phyloP scores from a whole-genome alignment of 2,888 invertebrate genomes.

The Tinea semifulvella region DNA sequence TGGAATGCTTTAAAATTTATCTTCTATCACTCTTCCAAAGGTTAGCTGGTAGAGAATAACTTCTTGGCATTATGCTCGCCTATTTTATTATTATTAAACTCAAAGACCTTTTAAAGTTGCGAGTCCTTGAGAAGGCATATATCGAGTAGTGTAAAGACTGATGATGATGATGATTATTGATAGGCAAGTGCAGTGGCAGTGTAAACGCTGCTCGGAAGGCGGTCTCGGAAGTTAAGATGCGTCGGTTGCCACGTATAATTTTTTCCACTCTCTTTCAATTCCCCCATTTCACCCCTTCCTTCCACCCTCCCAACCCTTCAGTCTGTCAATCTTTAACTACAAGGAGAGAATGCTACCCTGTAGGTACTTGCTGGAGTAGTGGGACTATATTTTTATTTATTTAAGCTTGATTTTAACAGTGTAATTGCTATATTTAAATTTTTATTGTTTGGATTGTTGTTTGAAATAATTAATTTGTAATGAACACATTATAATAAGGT shows the following conservation, averaged over 20 bases:
- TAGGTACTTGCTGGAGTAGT: slow-evolving; percentile 48
- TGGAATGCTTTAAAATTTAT: no score
- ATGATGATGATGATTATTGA: no score
- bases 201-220: slow-evolving; percentile 39
- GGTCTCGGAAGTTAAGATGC: slow-evolving; percentile 62
- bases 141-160: no score
- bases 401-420: slow-evolving; percentile 46
- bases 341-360: slow-evolving; percentile 43
- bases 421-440: slow-evolving; percentile 21
- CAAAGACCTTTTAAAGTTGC: no score
- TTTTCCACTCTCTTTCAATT: slow-evolving; percentile 61
- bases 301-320: slow-evolving; percentile 51
- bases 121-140: no score
- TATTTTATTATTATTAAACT: no score
- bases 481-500: no score
- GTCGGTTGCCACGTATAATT: slow-evolving; percentile 63
- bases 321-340: slow-evolving; percentile 65
- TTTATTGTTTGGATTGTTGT: no score
- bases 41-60: no score
- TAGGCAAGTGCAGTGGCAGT: slow-evolving; percentile 25
- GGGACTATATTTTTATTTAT: slow-evolving; percentile 41
- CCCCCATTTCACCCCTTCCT: slow-evolving; percentile 33
- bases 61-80: no score
- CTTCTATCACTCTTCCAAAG: no score
- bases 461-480: no score